These are phyloP conservation scores for Chymomyza caudatula DNA, from an alignment of 2,888 invertebrate genomes.

Conservation along the genomic window DNA sequence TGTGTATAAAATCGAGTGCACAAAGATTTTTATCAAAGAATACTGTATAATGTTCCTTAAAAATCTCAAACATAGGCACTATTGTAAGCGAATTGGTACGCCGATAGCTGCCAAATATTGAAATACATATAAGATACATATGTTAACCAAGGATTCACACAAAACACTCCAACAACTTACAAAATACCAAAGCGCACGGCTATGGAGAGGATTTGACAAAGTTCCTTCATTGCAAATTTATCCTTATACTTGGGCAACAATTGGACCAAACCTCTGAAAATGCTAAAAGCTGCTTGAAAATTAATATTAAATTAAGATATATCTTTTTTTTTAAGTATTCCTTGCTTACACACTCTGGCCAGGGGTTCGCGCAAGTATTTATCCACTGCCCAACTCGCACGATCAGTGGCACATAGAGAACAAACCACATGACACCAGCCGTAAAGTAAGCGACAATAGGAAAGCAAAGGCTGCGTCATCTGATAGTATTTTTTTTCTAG, in stretches of 20 bases:
- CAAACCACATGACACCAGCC: constrained; percentile 37
- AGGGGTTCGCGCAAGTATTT: constrained; percentile 45
- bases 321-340: not conserved
- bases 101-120: constrained; percentile 26
- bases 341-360: constrained; percentile 41
- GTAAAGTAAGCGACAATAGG: constrained; percentile 33
- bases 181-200: constrained; percentile 49
- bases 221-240: constrained; percentile 15
- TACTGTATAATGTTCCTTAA: constrained; percentile 23
- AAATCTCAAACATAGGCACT: constrained; percentile 45
- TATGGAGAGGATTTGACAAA: constrained; percentile 34
- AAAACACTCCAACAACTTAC: constrained; percentile 36
- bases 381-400: constrained; percentile 3
- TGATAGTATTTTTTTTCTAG: constrained; percentile 10
- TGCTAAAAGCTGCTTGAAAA: constrained; percentile 28
- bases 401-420: constrained; percentile 22
- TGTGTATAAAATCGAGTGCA: constrained; percentile 39
- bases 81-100: constrained; percentile 30
- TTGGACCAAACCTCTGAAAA: constrained; percentile 40
- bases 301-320: not conserved
- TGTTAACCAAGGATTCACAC: not conserved
- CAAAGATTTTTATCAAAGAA: constrained; percentile 29
- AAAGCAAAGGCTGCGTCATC: constrained; percentile 39
- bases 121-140: not conserved
- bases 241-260: constrained; percentile 28